Evolutionary conservation across 2,888 invertebrate species (phyloP).

Genomic region (Dyspetes luteomarginatus): DNA sequence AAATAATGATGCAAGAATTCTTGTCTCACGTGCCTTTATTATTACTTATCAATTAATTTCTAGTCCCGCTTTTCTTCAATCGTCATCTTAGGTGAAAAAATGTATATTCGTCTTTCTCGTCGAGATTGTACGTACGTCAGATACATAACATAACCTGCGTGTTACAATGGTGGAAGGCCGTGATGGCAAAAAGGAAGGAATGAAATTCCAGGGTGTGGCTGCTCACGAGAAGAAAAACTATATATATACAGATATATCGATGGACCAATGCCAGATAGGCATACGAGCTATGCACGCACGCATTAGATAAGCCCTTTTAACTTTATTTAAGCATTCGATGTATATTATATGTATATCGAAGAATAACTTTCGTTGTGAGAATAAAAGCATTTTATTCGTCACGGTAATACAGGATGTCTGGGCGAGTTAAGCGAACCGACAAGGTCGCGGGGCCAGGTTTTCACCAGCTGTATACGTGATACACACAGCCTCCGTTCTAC

Average conservation of each 20-base stretch:
- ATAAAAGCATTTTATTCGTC: slow-evolving; percentile 63
- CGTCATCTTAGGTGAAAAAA: not conserved
- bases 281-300: too few relatives aligned
- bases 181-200: slow-evolving; percentile 61
- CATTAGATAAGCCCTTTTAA: too few relatives aligned
- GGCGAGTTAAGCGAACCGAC: slow-evolving; percentile 50
- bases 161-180: slow-evolving; percentile 53
- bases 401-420: slow-evolving; percentile 55
- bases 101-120: not conserved
- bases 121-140: not conserved
- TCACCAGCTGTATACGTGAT: not conserved
- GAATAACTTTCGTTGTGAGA: slow-evolving; percentile 61
- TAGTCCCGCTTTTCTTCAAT: slow-evolving; percentile 7
- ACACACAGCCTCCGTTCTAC: slow-evolving; percentile 18
- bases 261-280: too few relatives aligned
- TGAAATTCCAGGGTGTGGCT: slow-evolving; percentile 82
- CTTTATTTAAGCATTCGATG: too few relatives aligned
- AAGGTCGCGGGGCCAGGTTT: slow-evolving; percentile 58
- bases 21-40: slow-evolving; percentile 3
- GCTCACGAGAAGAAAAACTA: slow-evolving; percentile 66
- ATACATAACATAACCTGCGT: too few relatives aligned
- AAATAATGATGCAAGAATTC: not conserved
- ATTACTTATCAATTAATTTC: slow-evolving; percentile 14
- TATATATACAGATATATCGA: slow-evolving; percentile 53
- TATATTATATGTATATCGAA: slow-evolving; percentile 64